Conservation (phyloP, 2,113 vertebrate genomes). For the Candoia aspera region DNA sequence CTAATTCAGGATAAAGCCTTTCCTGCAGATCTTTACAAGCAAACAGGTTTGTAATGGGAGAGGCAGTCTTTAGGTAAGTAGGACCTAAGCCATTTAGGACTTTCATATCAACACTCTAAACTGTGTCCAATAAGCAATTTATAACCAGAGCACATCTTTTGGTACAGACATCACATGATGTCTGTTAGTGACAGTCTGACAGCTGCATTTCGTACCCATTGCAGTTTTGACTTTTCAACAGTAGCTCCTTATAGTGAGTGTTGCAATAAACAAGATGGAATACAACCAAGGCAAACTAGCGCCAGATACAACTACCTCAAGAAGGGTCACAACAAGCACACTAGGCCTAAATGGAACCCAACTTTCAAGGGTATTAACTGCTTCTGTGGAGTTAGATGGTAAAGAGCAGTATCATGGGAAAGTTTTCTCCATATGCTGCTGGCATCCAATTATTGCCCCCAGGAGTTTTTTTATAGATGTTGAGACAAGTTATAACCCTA, state of each 20-base stretch:
- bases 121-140: not conserved
- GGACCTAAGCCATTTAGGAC: not conserved
- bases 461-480: not conserved
- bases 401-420: not conserved
- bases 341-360: not conserved
- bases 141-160: not conserved
- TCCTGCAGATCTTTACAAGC: not conserved
- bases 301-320: not conserved
- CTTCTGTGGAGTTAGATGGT: not conserved
- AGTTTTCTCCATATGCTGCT: not conserved
- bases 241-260: not conserved
- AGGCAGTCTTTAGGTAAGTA: not conserved
- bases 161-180: not conserved
- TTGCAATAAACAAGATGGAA: not conserved
- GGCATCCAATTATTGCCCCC: not conserved
- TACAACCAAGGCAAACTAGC: not conserved
- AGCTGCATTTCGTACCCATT: not conserved
- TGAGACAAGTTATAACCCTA: not conserved
- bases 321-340: not conserved
- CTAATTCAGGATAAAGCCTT: not conserved
- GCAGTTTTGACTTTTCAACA: not conserved
- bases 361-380: not conserved
- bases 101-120: not conserved
- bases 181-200: not conserved
- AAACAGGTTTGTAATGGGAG: not conserved